phyloP scores from a whole-genome alignment of 2,113 vertebrate genomes.

The Tinamus guttatus region DNA sequence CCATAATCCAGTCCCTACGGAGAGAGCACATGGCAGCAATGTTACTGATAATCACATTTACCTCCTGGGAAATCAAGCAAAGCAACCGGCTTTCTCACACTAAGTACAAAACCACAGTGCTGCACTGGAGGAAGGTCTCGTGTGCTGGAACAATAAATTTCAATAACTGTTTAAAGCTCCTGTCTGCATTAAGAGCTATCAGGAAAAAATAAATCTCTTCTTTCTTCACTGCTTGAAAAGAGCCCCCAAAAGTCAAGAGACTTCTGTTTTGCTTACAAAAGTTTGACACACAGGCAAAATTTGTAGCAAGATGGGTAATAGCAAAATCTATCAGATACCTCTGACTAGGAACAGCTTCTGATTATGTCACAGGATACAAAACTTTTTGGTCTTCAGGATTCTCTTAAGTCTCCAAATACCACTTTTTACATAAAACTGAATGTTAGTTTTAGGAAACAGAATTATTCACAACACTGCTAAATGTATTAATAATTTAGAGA shows the following conservation, averaged over 20 bases:
- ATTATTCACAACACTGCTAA: neutral
- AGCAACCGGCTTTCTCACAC: rapidly evolving
- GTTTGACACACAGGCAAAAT: neutral
- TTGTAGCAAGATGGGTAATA: neutral
- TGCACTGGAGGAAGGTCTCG: neutral
- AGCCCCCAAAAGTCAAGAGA: neutral
- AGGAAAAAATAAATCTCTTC: neutral
- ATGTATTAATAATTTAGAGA: neutral
- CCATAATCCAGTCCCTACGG: neutral
- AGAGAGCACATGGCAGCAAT: rapidly evolving
- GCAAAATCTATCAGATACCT: neutral
- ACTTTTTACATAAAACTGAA: neutral
- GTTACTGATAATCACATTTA: neutral
- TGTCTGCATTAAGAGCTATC: neutral
- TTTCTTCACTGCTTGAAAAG: neutral
- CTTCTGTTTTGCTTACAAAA: neutral
- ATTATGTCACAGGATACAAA: too few relatives aligned
- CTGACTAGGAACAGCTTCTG: too few relatives aligned
- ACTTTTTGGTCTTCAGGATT: neutral
- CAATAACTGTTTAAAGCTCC: neutral
- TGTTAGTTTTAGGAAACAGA: neutral
- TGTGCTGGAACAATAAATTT: rapidly evolving
- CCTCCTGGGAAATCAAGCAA: neutral
- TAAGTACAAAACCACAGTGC: neutral
- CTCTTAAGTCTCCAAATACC: neutral